Evolutionary conservation across 2,113 vertebrate genomes (phyloP).

Genomic region (Periophthalmodon schlosseri): DNA sequence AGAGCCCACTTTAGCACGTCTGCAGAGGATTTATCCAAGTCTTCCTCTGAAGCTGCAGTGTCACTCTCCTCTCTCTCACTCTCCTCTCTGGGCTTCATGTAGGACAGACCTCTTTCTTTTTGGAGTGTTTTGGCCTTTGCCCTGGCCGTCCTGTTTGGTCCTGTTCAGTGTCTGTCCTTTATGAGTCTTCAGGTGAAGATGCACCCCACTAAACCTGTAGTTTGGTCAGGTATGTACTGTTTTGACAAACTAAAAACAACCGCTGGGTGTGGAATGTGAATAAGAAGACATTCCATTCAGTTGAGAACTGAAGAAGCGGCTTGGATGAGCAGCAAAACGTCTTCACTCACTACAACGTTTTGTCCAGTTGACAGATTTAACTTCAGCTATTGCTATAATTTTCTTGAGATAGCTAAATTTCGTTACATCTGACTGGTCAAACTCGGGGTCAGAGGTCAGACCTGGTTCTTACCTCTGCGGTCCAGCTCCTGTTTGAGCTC

Average conservation of each 20-base stretch:
- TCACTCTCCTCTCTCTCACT: too few species aligned
- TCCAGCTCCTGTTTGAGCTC: too few species aligned
- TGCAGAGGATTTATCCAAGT: neutral
- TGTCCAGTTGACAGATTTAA: rapidly evolving
- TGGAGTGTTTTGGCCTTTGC: neutral
- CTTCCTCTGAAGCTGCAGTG: neutral
- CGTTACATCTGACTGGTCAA: too few species aligned
- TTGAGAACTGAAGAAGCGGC: rapidly evolving
- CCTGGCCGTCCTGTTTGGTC: neutral
- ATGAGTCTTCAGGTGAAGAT: neutral
- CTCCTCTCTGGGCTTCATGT: neutral
- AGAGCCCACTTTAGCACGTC: neutral
- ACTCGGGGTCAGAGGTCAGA: too few species aligned
- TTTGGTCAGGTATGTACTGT: neutral
- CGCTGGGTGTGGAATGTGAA: too few species aligned
- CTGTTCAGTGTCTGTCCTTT: neutral
- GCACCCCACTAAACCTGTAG: neutral
- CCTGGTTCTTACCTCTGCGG: too few species aligned
- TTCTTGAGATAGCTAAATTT: too few species aligned
- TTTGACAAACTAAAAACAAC: neutral
- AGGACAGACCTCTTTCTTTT: neutral
- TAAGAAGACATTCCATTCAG: too few species aligned
- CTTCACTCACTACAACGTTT: too few species aligned
- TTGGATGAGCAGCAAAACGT: too few species aligned
- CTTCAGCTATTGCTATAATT: too few species aligned